A percentile compares a stretch with the other conserved stretches of the same genome.
phyloP scores from a whole-genome alignment of 2,888 invertebrate genomes.

The Drosophila melanosoma region DNA sequence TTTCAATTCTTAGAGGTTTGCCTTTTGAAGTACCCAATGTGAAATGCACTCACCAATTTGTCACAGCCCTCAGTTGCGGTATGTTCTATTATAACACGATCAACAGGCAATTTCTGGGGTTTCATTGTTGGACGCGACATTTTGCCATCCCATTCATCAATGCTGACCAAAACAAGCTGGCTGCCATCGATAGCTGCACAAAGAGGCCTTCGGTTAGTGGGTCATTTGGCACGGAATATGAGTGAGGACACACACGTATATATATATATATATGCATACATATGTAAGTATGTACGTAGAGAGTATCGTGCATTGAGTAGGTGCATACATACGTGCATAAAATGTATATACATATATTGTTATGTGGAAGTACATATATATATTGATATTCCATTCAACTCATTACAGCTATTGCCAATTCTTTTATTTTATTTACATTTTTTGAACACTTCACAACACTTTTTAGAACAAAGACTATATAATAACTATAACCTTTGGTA shows the following conservation, averaged over 20 bases:
- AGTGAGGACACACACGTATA: constrained; percentile 3
- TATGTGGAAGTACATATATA: constrained; percentile 3
- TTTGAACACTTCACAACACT: constrained; percentile 51
- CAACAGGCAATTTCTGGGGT: constrained; percentile 86
- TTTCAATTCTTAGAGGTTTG: background rate
- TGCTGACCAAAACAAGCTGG: constrained; percentile 86
- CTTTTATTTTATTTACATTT: background rate
- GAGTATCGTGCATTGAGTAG: background rate
- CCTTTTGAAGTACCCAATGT: background rate
- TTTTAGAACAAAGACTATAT: background rate
- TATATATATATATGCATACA: background rate
- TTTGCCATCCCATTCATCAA: constrained; percentile 89
- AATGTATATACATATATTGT: constrained; percentile 19
- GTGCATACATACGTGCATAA: constrained; percentile 33
- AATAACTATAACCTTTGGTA: constrained; percentile 1
- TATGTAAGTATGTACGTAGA: background rate
- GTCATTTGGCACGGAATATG: constrained; percentile 10
- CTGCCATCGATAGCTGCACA: constrained; percentile 47
- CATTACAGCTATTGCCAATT: constrained; percentile 53
- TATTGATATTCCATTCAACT: constrained; percentile 81
- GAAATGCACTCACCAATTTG: constrained; percentile 85
- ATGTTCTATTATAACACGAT: constrained; percentile 88
- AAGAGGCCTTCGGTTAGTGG: constrained; percentile 47
- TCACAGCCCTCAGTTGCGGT: constrained; percentile 88
- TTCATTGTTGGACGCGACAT: constrained; percentile 85